Conservation (phyloP, 1,140 invertebrate species). For the Drosophila takahashii region DNA sequence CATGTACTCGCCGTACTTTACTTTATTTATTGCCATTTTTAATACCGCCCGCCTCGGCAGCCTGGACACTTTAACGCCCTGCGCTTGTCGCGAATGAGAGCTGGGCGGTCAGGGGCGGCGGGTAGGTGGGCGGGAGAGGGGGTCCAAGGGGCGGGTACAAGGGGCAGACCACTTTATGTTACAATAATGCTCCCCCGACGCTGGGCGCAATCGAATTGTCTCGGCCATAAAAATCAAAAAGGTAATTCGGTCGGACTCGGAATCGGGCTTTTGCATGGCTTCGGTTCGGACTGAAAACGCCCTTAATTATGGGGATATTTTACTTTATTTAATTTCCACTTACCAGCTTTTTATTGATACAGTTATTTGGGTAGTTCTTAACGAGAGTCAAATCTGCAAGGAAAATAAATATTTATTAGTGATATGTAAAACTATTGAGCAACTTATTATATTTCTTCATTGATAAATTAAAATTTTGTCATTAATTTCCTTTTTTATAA, state of each 20-base stretch:
- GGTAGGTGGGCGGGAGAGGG: neutral
- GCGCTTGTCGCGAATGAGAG: constrained; percentile 38
- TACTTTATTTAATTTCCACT: constrained; percentile 29
- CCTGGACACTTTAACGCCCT: constrained; percentile 79
- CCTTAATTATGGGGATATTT: constrained; percentile 34
- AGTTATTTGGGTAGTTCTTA: neutral
- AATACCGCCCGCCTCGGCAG: constrained; percentile 73
- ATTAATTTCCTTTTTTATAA: too few species aligned
- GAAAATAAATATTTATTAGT: neutral
- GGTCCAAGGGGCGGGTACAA: neutral
- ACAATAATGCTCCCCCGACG: constrained; percentile 81
- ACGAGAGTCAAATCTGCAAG: constrained; percentile 16
- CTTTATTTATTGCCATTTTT: constrained; percentile 85
- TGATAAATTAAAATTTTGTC: too few species aligned
- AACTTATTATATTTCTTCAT: neutral
- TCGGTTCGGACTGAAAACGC: neutral
- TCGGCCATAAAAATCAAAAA: constrained; percentile 83
- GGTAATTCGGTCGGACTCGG: constrained; percentile 58
- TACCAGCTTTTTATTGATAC: constrained; percentile 21
- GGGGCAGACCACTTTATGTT: constrained; percentile 75
- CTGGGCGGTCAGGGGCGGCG: constrained; percentile 11
- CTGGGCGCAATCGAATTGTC: constrained; percentile 79
- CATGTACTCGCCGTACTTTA: constrained; percentile 84
- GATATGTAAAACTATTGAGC: neutral
- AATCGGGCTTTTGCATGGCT: constrained; percentile 7